Evolutionary conservation across 2,797 vertebrate species (phyloP).

Genomic region (Anguilla megastoma): DNA sequence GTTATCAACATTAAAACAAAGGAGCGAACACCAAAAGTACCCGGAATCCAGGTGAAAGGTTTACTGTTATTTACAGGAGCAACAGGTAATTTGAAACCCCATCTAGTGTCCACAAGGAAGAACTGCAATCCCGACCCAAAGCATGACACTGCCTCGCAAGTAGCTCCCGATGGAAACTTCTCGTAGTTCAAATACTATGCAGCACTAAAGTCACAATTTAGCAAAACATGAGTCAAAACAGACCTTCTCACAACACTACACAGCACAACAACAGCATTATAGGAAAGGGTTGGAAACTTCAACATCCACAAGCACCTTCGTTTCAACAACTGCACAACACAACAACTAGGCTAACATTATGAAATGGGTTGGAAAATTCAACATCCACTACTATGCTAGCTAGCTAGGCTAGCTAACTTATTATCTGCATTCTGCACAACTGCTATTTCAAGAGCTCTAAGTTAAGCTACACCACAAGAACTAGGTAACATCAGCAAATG

Average conservation of each 20-base stretch:
- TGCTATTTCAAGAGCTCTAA: too few relatives aligned
- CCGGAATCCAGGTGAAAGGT: neutral
- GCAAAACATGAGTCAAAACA: neutral
- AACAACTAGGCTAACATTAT: too few relatives aligned
- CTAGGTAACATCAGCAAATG: too few relatives aligned
- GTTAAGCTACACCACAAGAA: too few relatives aligned
- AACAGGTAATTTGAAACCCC: neutral
- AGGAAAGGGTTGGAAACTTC: too few relatives aligned
- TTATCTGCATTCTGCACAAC: too few relatives aligned
- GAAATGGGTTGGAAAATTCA: too few relatives aligned
- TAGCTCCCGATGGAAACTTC: neutral
- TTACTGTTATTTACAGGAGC: neutral
- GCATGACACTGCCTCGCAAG: neutral
- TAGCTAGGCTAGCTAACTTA: too few relatives aligned
- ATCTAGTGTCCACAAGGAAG: neutral
- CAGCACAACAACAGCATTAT: neutral
- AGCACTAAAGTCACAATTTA: neutral
- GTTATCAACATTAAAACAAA: conserved; percentile 7
- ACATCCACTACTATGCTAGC: too few relatives aligned
- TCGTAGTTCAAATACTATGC: neutral
- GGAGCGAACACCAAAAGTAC: neutral
- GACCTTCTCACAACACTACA: neutral
- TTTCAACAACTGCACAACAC: too few relatives aligned
- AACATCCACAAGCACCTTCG: too few relatives aligned
- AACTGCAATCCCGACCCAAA: neutral